phyloP scores from a whole-genome alignment of 1,140 invertebrate genomes.

The Micrasema longulum region DNA sequence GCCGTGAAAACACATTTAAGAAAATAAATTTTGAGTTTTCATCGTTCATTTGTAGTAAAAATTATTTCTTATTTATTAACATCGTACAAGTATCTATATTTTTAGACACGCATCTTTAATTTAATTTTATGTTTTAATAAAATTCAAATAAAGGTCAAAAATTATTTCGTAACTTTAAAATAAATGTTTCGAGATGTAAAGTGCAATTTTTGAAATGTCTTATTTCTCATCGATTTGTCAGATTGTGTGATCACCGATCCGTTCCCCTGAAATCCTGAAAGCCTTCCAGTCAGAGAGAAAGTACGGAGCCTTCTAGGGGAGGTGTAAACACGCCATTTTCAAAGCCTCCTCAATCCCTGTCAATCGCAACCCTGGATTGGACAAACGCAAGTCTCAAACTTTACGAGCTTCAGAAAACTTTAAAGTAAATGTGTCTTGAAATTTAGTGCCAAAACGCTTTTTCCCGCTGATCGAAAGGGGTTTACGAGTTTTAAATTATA shows the following conservation, averaged over 20 bases:
- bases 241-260: constrained; percentile 15
- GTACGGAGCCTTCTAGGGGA: constrained; percentile 11
- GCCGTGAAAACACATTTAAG: too few species aligned
- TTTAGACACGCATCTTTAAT: too few species aligned
- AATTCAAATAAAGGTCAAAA: too few species aligned
- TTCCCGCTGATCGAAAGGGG: too few species aligned
- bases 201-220: background rate
- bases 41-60: too few species aligned
- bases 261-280: constrained; percentile 25
- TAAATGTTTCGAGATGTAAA: too few species aligned
- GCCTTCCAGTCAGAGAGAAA: constrained; percentile 34
- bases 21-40: too few species aligned
- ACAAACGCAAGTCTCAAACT: constrained; percentile 25
- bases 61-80: too few species aligned
- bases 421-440: background rate
- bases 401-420: constrained; percentile 15
- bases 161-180: too few species aligned
- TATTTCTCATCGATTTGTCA: constrained; percentile 10
- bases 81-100: too few species aligned
- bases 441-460: background rate
- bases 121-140: too few species aligned
- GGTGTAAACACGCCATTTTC: constrained; percentile 43
- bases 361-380: constrained; percentile 43
- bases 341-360: constrained; percentile 49
- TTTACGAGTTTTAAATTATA: too few species aligned